phyloP scores from a whole-genome alignment of 2,888 invertebrate genomes.

The Orthosia gracilis region DNA sequence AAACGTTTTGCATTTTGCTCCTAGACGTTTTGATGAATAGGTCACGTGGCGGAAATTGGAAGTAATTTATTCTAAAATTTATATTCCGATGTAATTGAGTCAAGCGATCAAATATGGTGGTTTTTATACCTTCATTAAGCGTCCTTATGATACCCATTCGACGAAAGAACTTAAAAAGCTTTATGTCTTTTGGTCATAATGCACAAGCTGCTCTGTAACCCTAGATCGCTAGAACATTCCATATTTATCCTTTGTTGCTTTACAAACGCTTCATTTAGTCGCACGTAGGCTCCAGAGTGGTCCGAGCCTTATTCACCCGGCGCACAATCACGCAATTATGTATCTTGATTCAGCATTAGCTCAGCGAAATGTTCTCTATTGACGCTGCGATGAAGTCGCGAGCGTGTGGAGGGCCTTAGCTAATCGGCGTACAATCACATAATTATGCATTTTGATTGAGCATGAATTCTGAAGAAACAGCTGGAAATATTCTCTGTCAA shows the following conservation, averaged over 20 bases:
- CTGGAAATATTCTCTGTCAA: constrained; percentile 29
- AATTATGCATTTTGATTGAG: constrained; percentile 50
- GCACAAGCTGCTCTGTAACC: no score
- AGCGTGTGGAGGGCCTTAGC: constrained; percentile 39
- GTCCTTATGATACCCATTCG: neutral
- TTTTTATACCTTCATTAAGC: neutral
- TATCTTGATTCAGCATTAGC: constrained; percentile 52
- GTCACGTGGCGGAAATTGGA: neutral
- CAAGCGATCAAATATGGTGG: neutral
- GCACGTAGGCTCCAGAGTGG: neutral
- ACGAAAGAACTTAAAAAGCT: neutral
- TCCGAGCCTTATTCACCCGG: constrained; percentile 17
- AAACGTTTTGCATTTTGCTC: neutral
- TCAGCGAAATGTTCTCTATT: constrained; percentile 42
- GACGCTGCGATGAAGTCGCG: constrained; percentile 33
- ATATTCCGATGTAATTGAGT: neutral
- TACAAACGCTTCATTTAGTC: neutral
- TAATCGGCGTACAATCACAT: constrained; percentile 51
- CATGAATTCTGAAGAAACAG: constrained; percentile 16
- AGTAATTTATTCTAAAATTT: neutral
- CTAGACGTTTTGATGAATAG: no score
- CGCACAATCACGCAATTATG: constrained; percentile 50
- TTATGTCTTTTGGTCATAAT: neutral
- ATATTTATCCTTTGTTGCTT: neutral
- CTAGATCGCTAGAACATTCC: neutral